A percentile compares a stretch with the other conserved stretches of the same genome.
Conservation (phyloP, 2,888 invertebrate genomes). For the Leucoptera coffeella region DNA sequence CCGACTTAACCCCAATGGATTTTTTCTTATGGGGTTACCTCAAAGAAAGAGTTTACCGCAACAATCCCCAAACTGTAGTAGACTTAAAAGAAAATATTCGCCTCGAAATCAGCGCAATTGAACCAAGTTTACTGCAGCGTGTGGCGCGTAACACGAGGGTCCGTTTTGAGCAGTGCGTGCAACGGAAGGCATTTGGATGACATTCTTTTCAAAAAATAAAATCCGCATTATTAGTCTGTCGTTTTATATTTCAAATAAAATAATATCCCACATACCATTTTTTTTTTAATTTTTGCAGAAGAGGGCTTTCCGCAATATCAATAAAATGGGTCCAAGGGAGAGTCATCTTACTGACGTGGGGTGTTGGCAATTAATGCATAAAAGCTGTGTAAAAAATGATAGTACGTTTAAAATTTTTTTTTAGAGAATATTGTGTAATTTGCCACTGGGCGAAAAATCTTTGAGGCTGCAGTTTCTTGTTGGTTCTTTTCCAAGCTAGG, state of each 20-base stretch:
- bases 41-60: constrained; percentile 5
- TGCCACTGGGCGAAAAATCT: too few relatives aligned
- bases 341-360: too few relatives aligned
- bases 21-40: constrained; percentile 7
- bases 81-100: constrained; percentile 7
- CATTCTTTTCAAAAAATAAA: neutral
- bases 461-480: too few relatives aligned
- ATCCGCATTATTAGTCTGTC: neutral
- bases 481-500: too few relatives aligned
- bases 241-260: neutral
- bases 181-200: neutral
- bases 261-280: neutral
- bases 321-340: too few relatives aligned
- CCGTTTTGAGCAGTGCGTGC: neutral
- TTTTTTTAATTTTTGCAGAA: neutral
- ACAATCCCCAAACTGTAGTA: constrained; percentile 5
- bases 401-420: too few relatives aligned
- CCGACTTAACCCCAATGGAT: constrained; percentile 2
- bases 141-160: neutral
- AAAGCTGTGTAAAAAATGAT: too few relatives aligned
- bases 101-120: constrained; percentile 7
- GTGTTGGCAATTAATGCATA: too few relatives aligned
- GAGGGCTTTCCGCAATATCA: too few relatives aligned
- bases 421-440: too few relatives aligned
- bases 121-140: neutral